These are phyloP conservation scores for Melierax canorus DNA, from an alignment of 2,113 vertebrate genomes.

Conservation along the genomic window DNA sequence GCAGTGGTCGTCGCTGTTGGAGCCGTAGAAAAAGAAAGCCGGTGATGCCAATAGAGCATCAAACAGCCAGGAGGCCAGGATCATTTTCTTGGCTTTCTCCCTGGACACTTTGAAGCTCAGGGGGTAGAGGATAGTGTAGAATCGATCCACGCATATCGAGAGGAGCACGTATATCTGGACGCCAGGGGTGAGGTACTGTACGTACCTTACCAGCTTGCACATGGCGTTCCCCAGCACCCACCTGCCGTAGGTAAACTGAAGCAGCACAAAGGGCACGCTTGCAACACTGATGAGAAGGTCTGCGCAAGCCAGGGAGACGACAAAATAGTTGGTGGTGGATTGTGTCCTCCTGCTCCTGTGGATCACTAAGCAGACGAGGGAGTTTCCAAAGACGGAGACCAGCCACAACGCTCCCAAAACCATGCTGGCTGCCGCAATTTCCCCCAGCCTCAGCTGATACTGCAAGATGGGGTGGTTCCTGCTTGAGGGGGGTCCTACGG, in stretches of 20 bases:
- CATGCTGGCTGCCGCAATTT: constrained; percentile 76
- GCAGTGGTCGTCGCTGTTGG: constrained; percentile 70
- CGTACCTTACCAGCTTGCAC: constrained; percentile 82
- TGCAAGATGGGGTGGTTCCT: constrained; percentile 62
- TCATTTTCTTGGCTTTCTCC: constrained; percentile 94
- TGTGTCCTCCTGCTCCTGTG: constrained; percentile 89
- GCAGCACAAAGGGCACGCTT: constrained; percentile 79
- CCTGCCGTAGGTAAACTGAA: constrained; percentile 79
- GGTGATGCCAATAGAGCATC: constrained; percentile 79
- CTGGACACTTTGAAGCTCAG: constrained; percentile 94
- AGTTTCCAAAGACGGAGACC: constrained; percentile 86
- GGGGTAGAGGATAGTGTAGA: constrained; percentile 91
- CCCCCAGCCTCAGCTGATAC: constrained; percentile 63
- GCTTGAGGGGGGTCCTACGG: background rate
- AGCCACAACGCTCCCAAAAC: constrained; percentile 83
- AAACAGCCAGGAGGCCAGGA: constrained; percentile 85
- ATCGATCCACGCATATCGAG: constrained; percentile 88
- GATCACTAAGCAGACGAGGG: constrained; percentile 89
- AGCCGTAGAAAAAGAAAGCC: constrained; percentile 82
- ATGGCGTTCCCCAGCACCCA: constrained; percentile 77
- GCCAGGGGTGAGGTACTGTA: constrained; percentile 85
- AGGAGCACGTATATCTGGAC: constrained; percentile 89
- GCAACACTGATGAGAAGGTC: constrained; percentile 84
- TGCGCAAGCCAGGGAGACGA: constrained; percentile 90
- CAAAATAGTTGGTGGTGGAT: constrained; percentile 94